Percentiles rank a stretch among this genome's conserved stretches.
These are phyloP conservation scores for Bombyx huttoni DNA, from an alignment of 2,888 invertebrate genomes.

Conservation along the genomic window DNA sequence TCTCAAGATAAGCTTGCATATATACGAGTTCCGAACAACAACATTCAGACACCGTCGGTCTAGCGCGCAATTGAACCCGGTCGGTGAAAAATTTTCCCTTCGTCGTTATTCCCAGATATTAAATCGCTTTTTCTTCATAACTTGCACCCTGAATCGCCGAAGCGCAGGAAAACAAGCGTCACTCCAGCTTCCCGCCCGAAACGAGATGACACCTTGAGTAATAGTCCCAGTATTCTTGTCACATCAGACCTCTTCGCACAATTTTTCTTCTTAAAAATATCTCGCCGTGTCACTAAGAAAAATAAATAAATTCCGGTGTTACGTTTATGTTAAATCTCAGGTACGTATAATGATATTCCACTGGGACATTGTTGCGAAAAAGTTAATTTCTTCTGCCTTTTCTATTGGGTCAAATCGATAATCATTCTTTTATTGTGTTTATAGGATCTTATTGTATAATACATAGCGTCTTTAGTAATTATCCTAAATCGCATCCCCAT, in stretches of 20 bases:
- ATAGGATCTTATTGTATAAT: too few species aligned
- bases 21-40: too few species aligned
- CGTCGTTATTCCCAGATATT: not conserved
- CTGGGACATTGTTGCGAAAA: too few species aligned
- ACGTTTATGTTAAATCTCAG: not conserved
- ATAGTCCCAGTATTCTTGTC: constrained; percentile 48
- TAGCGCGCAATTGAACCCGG: too few species aligned
- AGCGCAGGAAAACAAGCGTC: constrained; percentile 34
- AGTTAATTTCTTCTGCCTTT: too few species aligned
- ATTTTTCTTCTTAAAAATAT: constrained; percentile 44
- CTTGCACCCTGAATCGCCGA: constrained; percentile 9
- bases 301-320: constrained; percentile 2
- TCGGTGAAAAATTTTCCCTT: too few species aligned
- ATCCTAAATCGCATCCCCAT: too few species aligned
- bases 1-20: too few species aligned
- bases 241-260: constrained; percentile 34
- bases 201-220: constrained; percentile 60
- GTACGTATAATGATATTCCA: not conserved
- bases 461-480: too few species aligned
- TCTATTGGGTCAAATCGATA: too few species aligned
- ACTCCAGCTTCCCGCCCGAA: constrained; percentile 27
- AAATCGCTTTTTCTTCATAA: constrained; percentile 2
- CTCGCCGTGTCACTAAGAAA: constrained; percentile 1
- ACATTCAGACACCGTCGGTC: too few species aligned
- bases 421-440: too few species aligned